These are phyloP conservation scores for Diceros bicornis DNA, from an alignment of 2,797 vertebrate genomes.

Conservation along the genomic window DNA sequence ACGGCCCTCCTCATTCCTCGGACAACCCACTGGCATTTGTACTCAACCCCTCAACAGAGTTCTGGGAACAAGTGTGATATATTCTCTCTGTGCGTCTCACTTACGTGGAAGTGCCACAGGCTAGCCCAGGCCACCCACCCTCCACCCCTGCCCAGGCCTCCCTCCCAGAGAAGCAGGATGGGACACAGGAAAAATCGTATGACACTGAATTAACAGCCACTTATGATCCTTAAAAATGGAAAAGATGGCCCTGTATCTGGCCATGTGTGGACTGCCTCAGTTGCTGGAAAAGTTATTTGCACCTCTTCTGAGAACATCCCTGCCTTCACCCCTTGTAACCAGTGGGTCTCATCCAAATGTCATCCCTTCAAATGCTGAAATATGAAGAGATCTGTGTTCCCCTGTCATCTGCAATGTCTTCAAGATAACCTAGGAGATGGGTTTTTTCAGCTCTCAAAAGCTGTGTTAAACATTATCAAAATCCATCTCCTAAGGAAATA, in stretches of 20 bases:
- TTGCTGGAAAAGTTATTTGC: accelerated
- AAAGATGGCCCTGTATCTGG: accelerated
- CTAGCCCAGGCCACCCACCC: neutral
- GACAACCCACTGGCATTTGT: too few species aligned
- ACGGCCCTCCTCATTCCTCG: neutral
- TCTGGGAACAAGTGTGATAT: neutral
- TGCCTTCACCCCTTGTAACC: neutral
- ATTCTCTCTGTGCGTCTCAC: neutral
- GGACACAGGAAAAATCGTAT: neutral
- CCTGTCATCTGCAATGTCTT: neutral
- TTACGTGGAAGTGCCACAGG: neutral
- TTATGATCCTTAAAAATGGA: neutral
- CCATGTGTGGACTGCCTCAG: accelerated
- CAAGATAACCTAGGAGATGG: neutral
- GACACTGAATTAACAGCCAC: neutral
- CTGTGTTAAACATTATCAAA: neutral
- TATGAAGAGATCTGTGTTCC: neutral
- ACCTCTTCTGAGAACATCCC: neutral
- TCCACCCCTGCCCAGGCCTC: accelerated
- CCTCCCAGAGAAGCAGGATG: neutral
- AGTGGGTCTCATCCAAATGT: too few species aligned
- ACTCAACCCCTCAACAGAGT: neutral
- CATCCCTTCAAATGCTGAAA: neutral
- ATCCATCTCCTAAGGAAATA: neutral
- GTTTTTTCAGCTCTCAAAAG: neutral